These are phyloP conservation scores for Lateolabrax maculatus DNA, from an alignment of 2,797 vertebrate genomes.

Conservation along the genomic window DNA sequence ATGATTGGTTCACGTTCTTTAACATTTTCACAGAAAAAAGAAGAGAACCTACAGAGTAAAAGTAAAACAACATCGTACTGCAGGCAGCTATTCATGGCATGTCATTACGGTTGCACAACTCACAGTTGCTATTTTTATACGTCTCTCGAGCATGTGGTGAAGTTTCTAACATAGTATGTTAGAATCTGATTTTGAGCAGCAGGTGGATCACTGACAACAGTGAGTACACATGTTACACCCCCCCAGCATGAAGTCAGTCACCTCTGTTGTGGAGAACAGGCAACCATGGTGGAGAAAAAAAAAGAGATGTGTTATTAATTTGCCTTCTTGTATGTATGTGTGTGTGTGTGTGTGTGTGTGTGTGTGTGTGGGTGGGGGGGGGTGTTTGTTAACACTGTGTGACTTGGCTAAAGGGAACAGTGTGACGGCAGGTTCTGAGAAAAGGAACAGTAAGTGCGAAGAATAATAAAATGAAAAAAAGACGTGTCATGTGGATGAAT, in stretches of 20 bases:
- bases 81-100: neutral
- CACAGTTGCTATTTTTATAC: neutral
- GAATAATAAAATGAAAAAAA: neutral
- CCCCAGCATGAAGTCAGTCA: too few species aligned
- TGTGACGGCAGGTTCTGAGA: conserved; percentile 1
- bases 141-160: neutral
- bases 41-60: neutral
- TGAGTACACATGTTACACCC: neutral
- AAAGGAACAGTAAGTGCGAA: conserved; percentile 14
- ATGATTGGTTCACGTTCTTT: neutral
- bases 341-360: neutral
- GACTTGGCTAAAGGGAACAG: neutral
- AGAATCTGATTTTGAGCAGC: too few species aligned
- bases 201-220: too few species aligned
- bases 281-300: neutral
- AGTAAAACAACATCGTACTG: neutral
- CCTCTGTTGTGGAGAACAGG: neutral
- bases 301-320: neutral
- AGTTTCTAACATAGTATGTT: too few species aligned
- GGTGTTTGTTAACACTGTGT: neutral
- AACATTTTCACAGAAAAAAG: neutral
- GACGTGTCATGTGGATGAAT: neutral
- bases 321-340: neutral
- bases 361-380: neutral
- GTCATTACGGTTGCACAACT: neutral